phyloP scores from a whole-genome alignment of 1,140 invertebrate species.

The Hylaeus anthracinus region DNA sequence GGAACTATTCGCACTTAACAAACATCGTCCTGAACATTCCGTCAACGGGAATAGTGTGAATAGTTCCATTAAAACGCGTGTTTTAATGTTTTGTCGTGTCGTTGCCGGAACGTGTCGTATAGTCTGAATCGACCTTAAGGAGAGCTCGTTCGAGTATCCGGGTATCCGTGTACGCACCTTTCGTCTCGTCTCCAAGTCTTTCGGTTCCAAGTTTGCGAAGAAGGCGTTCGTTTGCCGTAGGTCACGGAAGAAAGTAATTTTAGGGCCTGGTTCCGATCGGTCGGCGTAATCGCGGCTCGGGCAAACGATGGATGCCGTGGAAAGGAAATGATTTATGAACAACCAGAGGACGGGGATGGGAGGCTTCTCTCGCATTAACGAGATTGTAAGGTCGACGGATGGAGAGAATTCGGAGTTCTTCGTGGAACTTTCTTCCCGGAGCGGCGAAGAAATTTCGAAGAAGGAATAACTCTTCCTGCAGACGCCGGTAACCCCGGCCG shows the following conservation, averaged over 20 bases:
- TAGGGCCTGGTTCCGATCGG: background rate
- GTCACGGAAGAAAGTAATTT: conserved; percentile 2
- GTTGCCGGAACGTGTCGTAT: no score
- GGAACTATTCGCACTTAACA: no score
- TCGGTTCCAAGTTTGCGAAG: no score
- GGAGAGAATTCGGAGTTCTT: conserved; percentile 18
- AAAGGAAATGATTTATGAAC: conserved; percentile 35
- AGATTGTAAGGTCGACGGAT: conserved; percentile 21
- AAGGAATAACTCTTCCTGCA: conserved; percentile 16
- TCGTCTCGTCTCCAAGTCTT: no score
- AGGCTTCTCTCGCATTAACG: conserved; percentile 28
- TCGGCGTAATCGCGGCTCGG: background rate
- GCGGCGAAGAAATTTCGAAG: conserved; percentile 27
- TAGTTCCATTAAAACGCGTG: no score
- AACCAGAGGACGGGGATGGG: background rate
- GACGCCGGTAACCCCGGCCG: conserved; percentile 1
- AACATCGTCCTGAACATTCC: no score
- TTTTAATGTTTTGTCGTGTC: no score
- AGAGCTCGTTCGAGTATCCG: no score
- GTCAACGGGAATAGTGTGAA: no score
- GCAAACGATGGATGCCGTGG: background rate
- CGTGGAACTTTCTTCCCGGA: conserved; percentile 6
- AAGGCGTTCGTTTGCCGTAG: background rate
- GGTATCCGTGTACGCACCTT: no score
- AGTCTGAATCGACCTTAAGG: no score